Base-by-base conservation (phyloP, 2,113 vertebrate genomes). In the Tachysurus vachellii region DNA sequence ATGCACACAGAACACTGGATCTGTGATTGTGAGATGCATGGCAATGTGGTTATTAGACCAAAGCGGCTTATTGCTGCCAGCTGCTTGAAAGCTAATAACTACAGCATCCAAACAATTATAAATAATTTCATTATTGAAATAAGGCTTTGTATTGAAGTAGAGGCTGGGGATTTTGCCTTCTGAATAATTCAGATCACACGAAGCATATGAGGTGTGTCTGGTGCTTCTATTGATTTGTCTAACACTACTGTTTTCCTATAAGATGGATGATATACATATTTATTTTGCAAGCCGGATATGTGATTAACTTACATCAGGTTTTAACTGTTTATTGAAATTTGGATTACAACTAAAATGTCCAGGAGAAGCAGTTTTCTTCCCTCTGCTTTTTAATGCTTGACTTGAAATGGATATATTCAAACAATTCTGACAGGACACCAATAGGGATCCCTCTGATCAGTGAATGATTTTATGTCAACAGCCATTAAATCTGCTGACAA, bases 11-110 rank as follows among this genome's bases (percentile, higher is more conserved):
- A 88, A 80, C 89, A 83, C 82, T 84, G 91, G 83, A 56, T 88
- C 57, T 82, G 53, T 73, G 85, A 85, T 75, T 91, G 90, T 95
- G 94, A 92, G 87, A 86, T 86, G 93, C 93, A 95, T 94, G 86
- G 81, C 88, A 94, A 94, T 93, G 90, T 87, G 87, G 75, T 90
- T 92, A 92, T 95, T 94, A 93, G 87, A 91, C 82, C 86, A 64
- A 84, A 80, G 88, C 89, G 85, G 80, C 75, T 89, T 91, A 92
- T 91, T 90, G 80, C 90, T 71, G 61, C 9, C 47, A 36, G 47
- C 84, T 79, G 76, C 56, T 42, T 31, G 66, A 53, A n/a, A 88
- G 87, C 77, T 80, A 17, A 59, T 36, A 80, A 59, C 11, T 23
- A 80, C 77, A 57, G 19, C 17, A 59, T 12, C 77, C 53, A 19